Base-by-base conservation (phyloP, 1,140 invertebrate species). In the Bombus soroeensis region DNA sequence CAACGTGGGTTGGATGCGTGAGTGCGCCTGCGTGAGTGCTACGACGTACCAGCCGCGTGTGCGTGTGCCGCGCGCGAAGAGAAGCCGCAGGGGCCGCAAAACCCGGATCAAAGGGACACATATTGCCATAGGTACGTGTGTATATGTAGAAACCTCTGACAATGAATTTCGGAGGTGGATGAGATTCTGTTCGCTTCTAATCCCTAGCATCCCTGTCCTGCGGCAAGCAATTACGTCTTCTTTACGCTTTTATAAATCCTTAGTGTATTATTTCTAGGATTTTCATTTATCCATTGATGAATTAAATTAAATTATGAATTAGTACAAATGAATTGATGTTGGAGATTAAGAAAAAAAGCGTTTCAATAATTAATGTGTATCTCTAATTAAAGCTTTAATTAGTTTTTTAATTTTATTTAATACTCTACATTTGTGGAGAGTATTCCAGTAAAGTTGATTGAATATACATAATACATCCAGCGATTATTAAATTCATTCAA, bases 1-100 rank as follows among this genome's bases (percentile, higher is more conserved):
- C 76, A 80, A 85, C 83, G 83, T 80, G 83, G 77, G 83, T 89
- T 83, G 88, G 88, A 90, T 89, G 91, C 87, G 89, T 88, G 86
- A 88, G 87, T 88, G 72, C 84, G 87, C 80, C 88, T 83, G 85
- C 66, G 77, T 79, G 73, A 89, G 89, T 86, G 83, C 66, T 81
- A 86, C 85, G 39, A 71, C 71, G 87, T 87, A 80, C 15, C 53
- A 53, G 72, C 64, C 39, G 71, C 78, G 83, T 85, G 88, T 88
- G 85, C 90, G 89, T 90, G 88, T 83, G 91, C 43, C 88, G 80
- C 83, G 83, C 79, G 85, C 70, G 85, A 86, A 86, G 72, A 83
- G 85, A 72, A 83, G 64, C 80, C 66, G 66, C 53, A 71, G 84
- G 84, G 84, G 79, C 84, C 59, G n/a, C 82, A 53, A 71, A 86